Conservation (phyloP, 2,113 vertebrate species). For the Bungarus multicinctus region DNA sequence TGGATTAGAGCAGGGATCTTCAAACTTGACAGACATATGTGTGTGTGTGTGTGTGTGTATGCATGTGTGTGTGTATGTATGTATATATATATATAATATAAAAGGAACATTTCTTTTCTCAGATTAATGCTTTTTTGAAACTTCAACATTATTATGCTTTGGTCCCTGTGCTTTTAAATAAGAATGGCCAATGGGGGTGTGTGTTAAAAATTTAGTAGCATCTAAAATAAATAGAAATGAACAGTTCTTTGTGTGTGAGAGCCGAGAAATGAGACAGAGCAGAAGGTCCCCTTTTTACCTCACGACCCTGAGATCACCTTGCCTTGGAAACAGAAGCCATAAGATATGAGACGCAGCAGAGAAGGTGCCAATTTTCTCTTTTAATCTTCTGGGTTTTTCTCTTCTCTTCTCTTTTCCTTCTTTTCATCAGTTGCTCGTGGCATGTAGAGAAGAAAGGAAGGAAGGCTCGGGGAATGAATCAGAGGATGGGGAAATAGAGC, state of each 20-base stretch:
- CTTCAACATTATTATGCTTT: background rate
- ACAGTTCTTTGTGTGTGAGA: background rate
- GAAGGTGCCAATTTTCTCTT: constrained; percentile 74
- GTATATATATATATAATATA: background rate
- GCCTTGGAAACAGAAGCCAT: constrained; percentile 49
- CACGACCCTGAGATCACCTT: constrained; percentile 41
- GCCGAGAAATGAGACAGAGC: rapidly evolving
- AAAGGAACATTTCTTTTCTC: background rate
- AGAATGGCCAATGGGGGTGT: background rate
- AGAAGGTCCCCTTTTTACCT: rapidly evolving
- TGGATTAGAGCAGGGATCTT: too few relatives aligned
- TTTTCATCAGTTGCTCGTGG: constrained; percentile 72
- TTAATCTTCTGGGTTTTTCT: constrained; percentile 14
- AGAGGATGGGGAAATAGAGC: constrained; percentile 56
- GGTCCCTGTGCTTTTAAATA: background rate
- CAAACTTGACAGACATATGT: too few relatives aligned
- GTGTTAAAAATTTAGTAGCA: background rate
- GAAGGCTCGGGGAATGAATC: constrained; percentile 65
- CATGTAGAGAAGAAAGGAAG: constrained; percentile 67
- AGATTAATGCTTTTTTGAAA: background rate
- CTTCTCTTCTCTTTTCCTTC: constrained; percentile 69
- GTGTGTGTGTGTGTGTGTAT: too few relatives aligned
- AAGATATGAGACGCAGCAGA: constrained; percentile 62
- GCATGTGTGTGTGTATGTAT: too few relatives aligned
- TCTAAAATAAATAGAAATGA: background rate